Percentiles rank a stretch among this genome's conserved stretches.
Conservation (phyloP, 1,140 invertebrate genomes). For the Zaprionus lachaisei region DNA sequence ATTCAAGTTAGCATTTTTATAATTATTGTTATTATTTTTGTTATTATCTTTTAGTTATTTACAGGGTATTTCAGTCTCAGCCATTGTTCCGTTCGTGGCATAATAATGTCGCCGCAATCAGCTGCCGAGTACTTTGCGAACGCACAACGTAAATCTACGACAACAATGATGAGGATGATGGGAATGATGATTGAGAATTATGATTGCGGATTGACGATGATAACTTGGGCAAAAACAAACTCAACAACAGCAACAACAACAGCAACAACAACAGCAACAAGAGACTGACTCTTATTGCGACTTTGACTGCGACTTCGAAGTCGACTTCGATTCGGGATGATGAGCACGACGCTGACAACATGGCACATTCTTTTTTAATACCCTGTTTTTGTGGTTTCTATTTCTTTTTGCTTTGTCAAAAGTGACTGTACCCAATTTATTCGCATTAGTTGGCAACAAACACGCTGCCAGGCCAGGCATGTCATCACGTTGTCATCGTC, state of each 20-base stretch:
- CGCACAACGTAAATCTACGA: constrained; percentile 31
- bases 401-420: constrained; percentile 22
- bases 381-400: constrained; percentile 1
- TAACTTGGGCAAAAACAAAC: neutral
- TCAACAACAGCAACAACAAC: constrained; percentile 5
- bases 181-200: constrained; percentile 18
- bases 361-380: constrained; percentile 6
- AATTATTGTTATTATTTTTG: neutral
- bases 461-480: constrained; percentile 29
- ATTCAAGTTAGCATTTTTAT: too few relatives aligned
- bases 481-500: constrained; percentile 17
- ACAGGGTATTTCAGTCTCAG: constrained; percentile 11
- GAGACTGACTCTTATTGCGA: neutral
- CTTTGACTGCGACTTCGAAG: constrained; percentile 10
- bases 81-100: constrained; percentile 23
- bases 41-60: neutral
- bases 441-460: constrained; percentile 74
- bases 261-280: neutral
- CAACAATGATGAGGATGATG: constrained; percentile 41
- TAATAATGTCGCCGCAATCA: constrained; percentile 56
- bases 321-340: constrained; percentile 25
- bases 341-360: constrained; percentile 38
- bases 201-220: constrained; percentile 10
- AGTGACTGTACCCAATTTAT: constrained; percentile 72
- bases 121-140: constrained; percentile 44